Conservation (phyloP, 2,797 vertebrate species). For the Clarias fuscus region DNA sequence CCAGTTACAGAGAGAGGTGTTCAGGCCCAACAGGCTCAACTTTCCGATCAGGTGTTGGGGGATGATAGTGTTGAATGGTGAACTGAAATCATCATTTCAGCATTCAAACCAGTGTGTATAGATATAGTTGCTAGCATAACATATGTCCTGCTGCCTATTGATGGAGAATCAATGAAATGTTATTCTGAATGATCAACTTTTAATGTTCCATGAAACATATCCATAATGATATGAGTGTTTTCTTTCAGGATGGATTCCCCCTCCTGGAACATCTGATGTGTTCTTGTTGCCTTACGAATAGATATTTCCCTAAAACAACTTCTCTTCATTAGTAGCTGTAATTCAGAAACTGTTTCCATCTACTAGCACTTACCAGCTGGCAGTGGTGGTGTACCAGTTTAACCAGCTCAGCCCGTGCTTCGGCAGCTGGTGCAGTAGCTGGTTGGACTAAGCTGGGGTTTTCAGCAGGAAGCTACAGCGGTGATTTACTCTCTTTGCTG, state of each 20-base stretch:
- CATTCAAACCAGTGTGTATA: no score
- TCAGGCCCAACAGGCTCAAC: no score
- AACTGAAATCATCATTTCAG: no score
- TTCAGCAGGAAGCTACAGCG: neutral
- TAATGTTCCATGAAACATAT: neutral
- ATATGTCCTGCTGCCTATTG: neutral
- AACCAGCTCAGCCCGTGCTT: neutral
- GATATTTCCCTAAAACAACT: no score
- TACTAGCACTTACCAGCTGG: neutral
- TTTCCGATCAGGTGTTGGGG: no score
- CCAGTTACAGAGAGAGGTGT: no score
- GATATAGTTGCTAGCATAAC: neutral
- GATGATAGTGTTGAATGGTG: no score
- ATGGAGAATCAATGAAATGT: neutral
- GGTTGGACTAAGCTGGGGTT: neutral
- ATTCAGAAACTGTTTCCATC: neutral
- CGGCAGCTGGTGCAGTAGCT: neutral
- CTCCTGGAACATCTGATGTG: neutral
- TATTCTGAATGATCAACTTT: neutral
- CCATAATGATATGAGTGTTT: neutral
- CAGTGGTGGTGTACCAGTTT: neutral
- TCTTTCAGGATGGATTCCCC: neutral
- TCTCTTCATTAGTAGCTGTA: neutral
- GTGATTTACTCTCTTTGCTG: neutral
- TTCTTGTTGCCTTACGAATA: no score